Evolutionary conservation across 2,888 invertebrate genomes (phyloP).

Genomic region (Melitaea athalia): DNA sequence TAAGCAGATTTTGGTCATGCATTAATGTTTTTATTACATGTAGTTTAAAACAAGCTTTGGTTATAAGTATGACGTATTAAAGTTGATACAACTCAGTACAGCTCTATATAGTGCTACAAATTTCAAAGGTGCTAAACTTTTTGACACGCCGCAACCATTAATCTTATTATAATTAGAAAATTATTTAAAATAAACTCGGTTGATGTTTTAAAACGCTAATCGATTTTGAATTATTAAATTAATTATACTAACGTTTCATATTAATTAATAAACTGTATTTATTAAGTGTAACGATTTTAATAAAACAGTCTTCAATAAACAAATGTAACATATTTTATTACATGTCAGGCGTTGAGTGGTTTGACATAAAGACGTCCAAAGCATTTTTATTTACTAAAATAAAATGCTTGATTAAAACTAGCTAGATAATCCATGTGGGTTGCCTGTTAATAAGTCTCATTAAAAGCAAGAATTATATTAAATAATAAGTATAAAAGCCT

Average conservation of each 20-base stretch:
- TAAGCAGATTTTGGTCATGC: too few relatives aligned
- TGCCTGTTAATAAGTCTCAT: too few relatives aligned
- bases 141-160: not conserved
- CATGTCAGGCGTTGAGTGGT: conserved; percentile 25
- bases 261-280: not conserved
- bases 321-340: conserved; percentile 10
- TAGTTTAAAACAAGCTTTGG: too few relatives aligned
- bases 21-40: too few relatives aligned
- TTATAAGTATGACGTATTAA: too few relatives aligned
- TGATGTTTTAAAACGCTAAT: not conserved
- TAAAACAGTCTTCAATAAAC: conserved; percentile 9
- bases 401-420: too few relatives aligned
- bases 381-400: not conserved
- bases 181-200: not conserved
- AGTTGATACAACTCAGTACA: too few relatives aligned
- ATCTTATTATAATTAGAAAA: not conserved
- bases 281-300: not conserved
- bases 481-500: too few relatives aligned
- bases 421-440: too few relatives aligned
- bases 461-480: too few relatives aligned
- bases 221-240: not conserved
- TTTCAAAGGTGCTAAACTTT: not conserved
- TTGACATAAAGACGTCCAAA: not conserved
- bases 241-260: not conserved
- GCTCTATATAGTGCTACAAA: not conserved